Base-by-base conservation (phyloP, 2,888 invertebrate species). In the Elegia similella region DNA sequence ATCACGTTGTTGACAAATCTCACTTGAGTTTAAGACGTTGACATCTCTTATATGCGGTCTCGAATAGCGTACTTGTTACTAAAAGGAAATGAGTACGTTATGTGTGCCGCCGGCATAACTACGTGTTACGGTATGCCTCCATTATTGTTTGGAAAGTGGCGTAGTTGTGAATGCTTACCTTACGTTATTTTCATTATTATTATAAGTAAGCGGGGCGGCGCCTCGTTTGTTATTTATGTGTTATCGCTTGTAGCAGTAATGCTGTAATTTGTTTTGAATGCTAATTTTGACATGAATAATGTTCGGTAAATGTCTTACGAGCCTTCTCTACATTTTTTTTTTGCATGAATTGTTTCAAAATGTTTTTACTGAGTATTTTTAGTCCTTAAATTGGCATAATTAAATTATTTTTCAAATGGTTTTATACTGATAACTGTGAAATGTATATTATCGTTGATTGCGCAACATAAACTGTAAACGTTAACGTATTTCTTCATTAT, bases 401-500 rank as follows among this genome's bases (percentile, higher is more conserved):
- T n/a, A n/a, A n/a, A n/a, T n/a, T n/a, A n/a, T 23, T 5, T 23
- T 23, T 23, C 23, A 23, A 23, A 23, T 23, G 5, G 23, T 3
- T 23, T 23, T 23, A 23, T 23, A 23, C 23, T 23, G 6, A 12
- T 38, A 12, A 73, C 69, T 76, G 73, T 81, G 75, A 81, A 80
- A 69, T 68, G 64, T 61, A 64, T 73, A 72, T 75, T 75, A 74
- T 73, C 75, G 66, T 73, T 74, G 64, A 74, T 78, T 78, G 69
- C 72, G 70, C 72, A 78, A 77, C 76, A 77, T 76, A 83, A 84
- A 86, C 82, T n/a, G 38, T 38, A 38, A 23, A 38, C 10, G 82
- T 80, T 80, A 79, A 78, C 77, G 75, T 75, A 78, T 80, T 80
- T 82, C 73, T 76, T 77, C 75, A 82, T 81, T 84, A 84, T 82